Conservation (phyloP, 2,113 vertebrate genomes). For the Xiphophorus couchianus region DNA sequence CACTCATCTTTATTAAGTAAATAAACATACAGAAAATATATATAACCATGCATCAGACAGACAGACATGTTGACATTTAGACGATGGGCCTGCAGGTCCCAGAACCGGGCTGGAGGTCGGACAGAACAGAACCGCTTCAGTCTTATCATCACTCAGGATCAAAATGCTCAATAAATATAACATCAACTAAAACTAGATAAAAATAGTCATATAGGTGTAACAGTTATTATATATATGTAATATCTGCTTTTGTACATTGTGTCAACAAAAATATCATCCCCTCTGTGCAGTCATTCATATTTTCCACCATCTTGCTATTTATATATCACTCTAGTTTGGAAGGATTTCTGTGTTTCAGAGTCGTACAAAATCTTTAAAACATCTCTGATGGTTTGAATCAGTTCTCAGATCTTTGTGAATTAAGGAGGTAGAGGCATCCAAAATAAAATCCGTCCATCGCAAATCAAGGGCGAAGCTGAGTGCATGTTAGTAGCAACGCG, state of each 20-base stretch:
- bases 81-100: slow-evolving; percentile 65
- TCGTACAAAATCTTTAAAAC: slow-evolving; percentile 36
- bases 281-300: slow-evolving; percentile 31
- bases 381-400: slow-evolving; percentile 31
- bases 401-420: slow-evolving; percentile 44
- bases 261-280: slow-evolving; percentile 49
- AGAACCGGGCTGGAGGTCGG: slow-evolving; percentile 74
- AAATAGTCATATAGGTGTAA: slow-evolving; percentile 50
- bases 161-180: slow-evolving; percentile 63
- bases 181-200: slow-evolving; percentile 63
- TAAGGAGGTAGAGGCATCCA: slow-evolving; percentile 39
- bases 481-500: slow-evolving; percentile 4
- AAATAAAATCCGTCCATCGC: slow-evolving; percentile 17
- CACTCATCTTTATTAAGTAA: slow-evolving; percentile 78
- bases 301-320: not conserved
- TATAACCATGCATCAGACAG: slow-evolving; percentile 79
- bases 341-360: slow-evolving; percentile 7
- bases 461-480: slow-evolving; percentile 22
- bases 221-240: slow-evolving; percentile 25
- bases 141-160: slow-evolving; percentile 56
- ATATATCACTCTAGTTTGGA: slow-evolving; percentile 6
- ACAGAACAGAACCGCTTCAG: slow-evolving; percentile 68
- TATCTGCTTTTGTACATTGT: slow-evolving; percentile 47
- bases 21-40: slow-evolving; percentile 78
- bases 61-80: slow-evolving; percentile 63